Evolutionary conservation across 2,797 vertebrate genomes (phyloP), one percentile per base, ranked within the genome.

Genomic region (Darevskia mixta): DNA sequence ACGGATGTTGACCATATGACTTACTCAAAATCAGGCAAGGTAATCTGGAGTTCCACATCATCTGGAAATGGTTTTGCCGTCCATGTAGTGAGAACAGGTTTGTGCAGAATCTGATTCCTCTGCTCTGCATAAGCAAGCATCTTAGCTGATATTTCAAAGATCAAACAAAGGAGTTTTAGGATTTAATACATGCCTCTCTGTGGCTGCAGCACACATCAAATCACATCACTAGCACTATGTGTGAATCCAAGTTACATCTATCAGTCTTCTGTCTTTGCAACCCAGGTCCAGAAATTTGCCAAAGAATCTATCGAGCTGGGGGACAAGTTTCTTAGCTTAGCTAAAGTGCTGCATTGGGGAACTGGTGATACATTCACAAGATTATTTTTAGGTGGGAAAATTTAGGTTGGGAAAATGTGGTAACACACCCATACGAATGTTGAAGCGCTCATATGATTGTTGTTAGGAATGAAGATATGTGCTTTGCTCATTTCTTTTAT

Each of bases 21-120:
- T 79, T 84, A 83, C 77, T 66, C 86, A 79, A 88, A 83, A 61
- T 67, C 86, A 61, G 78, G 78, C 86, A 87, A 49, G 78, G 69
- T 83, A 87, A 49, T 58, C 82, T 90, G 41, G 61, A 83, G 35
- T 82, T 43, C 86, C 87, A n/a, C 82, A 29, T 82, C 82, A 83
- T 81, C 83, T 85, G 82, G 85, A 79, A 88, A 8, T 0, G 1
- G 43, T 78, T 87, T 35, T 1, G 1, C 78, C 84, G 18, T 82
- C 75, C 25, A n/a, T 49, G 15, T 90, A 83, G 43, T 85, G 77
- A 85, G 75, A 86, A 76, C 66, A 72, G 72, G 72, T 79, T 71
- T 83, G 0, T 82, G 20, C 4, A 92, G 82, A 89, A 61, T 72
- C 38, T n/a, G 85, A 79, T 77, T 73, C 45, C 73, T 83, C 61